Evolutionary conservation across 2,113 vertebrate species (phyloP), one percentile per base, ranked within the genome.

Genomic region (Chaetorhynchus papuensis): DNA sequence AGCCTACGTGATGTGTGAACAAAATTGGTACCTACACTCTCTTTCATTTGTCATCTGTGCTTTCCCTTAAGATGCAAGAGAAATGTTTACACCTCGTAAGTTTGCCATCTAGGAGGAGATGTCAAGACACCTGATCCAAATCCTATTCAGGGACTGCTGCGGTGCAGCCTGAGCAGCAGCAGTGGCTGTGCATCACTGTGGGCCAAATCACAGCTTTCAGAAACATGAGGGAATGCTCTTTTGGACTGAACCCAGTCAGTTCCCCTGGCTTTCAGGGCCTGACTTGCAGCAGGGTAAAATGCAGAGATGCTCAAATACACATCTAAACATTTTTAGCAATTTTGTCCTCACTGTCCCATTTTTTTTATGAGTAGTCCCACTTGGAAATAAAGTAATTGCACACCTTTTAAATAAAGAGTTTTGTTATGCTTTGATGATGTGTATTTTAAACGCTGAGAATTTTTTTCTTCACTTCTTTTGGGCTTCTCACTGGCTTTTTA

Each of bases 31-130:
- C 37, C 69, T 37, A 44, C 12, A 45, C 15, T 78, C 54, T 70
- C 42, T 30, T 68, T 77, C 82, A 19, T 39, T 95, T 75, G 44
- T 91, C 88, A 87, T 76, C 16, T 70, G 18, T 22, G 59, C 83
- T 96, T 96, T 96, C 85, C 85, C 83, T 83, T 9, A 78, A 93
- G 75, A 90, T 78, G 75, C 85, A 95, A 91, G 97, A 92, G 66
- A 93, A 65, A 57, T 50, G 59, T 83, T 89, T 86, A 66, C 17
- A 64, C 79, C 84, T 89, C 5, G 3, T 74, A 79, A 4, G 1
- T 80, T 95, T 95, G 91, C 88, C 92, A 61, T 71, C 90, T n/a
- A 80, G 89, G 84, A 92, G 61, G 84, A 93, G 71, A 63, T 87
- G 90, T 92, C 44, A 37, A 72, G 83, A 81, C 20, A 60, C 26